Conservation (phyloP, 2,797 vertebrate genomes). For the Borostomias antarcticus region DNA sequence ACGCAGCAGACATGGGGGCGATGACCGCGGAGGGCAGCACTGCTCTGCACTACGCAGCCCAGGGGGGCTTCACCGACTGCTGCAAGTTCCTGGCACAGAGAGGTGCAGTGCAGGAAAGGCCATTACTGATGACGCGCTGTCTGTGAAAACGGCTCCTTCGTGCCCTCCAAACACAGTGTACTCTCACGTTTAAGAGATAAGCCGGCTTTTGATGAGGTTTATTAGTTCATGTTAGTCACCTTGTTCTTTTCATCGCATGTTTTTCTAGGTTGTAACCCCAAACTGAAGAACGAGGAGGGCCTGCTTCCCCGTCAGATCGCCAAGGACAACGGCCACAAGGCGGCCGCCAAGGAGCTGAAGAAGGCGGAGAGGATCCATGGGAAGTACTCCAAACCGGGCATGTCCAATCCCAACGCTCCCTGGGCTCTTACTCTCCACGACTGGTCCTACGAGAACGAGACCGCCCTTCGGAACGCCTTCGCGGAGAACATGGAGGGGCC, state of each 20-base stretch:
- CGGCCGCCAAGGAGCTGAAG: constrained; percentile 77
- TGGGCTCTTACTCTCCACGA: constrained; percentile 88
- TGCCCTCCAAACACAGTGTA: no score
- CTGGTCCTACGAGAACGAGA: constrained; percentile 85
- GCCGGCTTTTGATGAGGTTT: not conserved
- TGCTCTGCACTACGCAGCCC: constrained; percentile 86
- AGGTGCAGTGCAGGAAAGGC: constrained; percentile 3
- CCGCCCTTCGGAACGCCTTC: constrained; percentile 68
- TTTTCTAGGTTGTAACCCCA: constrained; percentile 87
- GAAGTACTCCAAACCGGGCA: constrained; percentile 61
- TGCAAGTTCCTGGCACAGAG: constrained; percentile 91
- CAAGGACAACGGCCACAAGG: constrained; percentile 81
- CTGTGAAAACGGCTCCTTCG: not conserved
- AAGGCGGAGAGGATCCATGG: constrained; percentile 76
- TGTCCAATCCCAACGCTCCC: constrained; percentile 65
- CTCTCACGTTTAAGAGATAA: no score
- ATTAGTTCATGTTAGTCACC: no score
- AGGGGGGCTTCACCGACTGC: constrained; percentile 81
- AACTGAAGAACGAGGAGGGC: constrained; percentile 80
- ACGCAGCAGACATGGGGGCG: constrained; percentile 80
- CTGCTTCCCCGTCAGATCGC: constrained; percentile 80
- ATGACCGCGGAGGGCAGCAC: constrained; percentile 82
- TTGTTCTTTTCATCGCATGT: not conserved
- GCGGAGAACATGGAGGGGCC: constrained; percentile 9
- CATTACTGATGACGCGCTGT: not conserved